Evolutionary conservation across 2,797 vertebrate species (phyloP), one percentile per base, ranked within the genome.

Genomic region (Craterocephalus amniculus): DNA sequence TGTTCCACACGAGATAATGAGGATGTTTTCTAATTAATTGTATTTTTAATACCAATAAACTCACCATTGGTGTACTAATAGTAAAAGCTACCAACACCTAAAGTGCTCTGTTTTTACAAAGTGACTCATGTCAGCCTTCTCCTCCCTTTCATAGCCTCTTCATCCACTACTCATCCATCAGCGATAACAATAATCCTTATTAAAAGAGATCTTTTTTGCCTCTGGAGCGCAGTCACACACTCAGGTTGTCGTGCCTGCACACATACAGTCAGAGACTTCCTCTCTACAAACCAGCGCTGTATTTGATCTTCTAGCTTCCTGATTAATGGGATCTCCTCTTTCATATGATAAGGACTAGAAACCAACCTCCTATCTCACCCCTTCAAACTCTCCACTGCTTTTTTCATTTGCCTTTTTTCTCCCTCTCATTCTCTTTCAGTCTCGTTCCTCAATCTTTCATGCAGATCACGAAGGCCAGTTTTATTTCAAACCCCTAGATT

Each of bases 311-410:
- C 74, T 64, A 3, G 61, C 45, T 70, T 73, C 68, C 76, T 89
- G 86, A 88, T 90, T 88, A 88, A 89, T 90, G 70, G 80, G 77
- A 86, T 84, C 83, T 83, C 70, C 76, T 82, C 76, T 72, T 75
- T 58, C 36, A 11, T 10, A 58, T 76, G 89, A 88, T 91, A 89
- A 87, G 76, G 58, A 59, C 34, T 14, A 61, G 6, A 74, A 67
- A 74, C 58, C 38, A 4, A 27, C 54, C 51, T 72, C 83, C 84
- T 78, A 71, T 87, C 79, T 66, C 67, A 73, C 83, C 77, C 79
- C 78, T 81, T 84, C 82, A 76, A 68, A 58, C 70, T 69, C 72
- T 60, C 60, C 18, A 20, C 16, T 18, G 20, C 40, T 27, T 43
- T 38, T 38, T 72, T 52, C 29, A 57, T 79, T 68, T 35, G 8